Conservation (phyloP, 2,797 vertebrate genomes). For the Periparus ater region DNA sequence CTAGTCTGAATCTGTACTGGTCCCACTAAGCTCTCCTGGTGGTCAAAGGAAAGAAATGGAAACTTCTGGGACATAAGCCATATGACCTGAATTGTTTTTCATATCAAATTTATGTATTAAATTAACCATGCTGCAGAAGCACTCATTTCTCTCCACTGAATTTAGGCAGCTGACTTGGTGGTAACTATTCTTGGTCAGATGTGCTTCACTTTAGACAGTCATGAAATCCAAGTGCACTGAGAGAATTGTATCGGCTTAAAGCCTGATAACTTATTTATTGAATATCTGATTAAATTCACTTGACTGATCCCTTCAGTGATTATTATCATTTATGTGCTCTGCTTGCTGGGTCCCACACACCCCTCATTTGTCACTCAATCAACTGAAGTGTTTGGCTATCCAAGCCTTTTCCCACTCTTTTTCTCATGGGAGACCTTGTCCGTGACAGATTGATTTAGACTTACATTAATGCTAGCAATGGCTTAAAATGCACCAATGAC, state of each 20-base stretch:
- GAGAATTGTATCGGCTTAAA: background rate
- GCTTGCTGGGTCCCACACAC: background rate
- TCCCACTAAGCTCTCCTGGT: background rate
- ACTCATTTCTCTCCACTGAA: background rate
- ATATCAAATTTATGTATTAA: background rate
- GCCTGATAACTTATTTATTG: background rate
- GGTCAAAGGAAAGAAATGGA: background rate
- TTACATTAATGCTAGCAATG: background rate
- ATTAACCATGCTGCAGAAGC: background rate
- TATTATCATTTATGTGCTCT: background rate
- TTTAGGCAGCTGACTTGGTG: background rate
- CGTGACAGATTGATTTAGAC: background rate
- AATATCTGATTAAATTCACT: background rate
- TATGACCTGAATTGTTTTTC: background rate
- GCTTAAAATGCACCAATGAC: background rate
- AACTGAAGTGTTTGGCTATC: background rate
- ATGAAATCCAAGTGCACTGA: background rate
- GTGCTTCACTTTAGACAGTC: background rate
- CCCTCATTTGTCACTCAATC: background rate
- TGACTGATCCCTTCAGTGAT: background rate
- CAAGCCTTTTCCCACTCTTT: background rate
- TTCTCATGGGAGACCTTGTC: background rate
- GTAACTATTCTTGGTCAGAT: background rate
- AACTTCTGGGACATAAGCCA: background rate
- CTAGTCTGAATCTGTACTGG: background rate